These are phyloP conservation scores for Lycopodina hypogea DNA, from an alignment of 37 sponge, comb jelly and placozoan genomes.

Conservation along the genomic window DNA sequence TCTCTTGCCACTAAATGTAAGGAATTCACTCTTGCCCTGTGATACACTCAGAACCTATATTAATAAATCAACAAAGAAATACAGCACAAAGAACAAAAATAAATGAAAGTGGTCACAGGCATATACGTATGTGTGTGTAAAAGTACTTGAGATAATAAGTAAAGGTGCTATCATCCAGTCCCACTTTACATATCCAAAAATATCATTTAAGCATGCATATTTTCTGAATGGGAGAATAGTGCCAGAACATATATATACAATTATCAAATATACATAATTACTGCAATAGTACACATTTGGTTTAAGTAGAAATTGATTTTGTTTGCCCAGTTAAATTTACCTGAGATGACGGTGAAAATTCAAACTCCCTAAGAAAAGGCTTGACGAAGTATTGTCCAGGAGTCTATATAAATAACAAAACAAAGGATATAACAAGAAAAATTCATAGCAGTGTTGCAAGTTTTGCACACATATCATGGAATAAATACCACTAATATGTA, in stretches of 20 bases:
- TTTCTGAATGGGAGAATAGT: too few relatives aligned
- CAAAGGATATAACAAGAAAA: neutral
- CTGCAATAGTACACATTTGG: too few relatives aligned
- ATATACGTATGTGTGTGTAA: neutral
- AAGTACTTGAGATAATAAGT: neutral
- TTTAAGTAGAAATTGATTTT: too few relatives aligned
- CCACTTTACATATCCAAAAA: too few relatives aligned
- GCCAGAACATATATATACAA: too few relatives aligned
- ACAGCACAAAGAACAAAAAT: neutral
- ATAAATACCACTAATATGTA: too few relatives aligned
- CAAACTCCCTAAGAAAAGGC: conserved; percentile 75
- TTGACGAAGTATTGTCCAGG: conserved; percentile 76
- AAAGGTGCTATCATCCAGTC: neutral
- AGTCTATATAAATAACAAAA: conserved; percentile 23
- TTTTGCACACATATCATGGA: neutral
- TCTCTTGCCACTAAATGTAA: conserved; percentile 53
- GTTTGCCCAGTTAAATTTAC: too few relatives aligned
- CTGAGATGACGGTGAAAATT: conserved; percentile 65
- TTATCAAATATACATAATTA: too few relatives aligned
- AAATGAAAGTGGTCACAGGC: neutral
- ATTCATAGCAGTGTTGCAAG: too few relatives aligned
- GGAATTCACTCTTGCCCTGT: conserved; percentile 33
- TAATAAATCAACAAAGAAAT: neutral
- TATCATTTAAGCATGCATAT: too few relatives aligned
- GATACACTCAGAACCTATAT: conserved; percentile 32